Evolutionary conservation across 2,113 vertebrate species (phyloP).

Genomic region (Chitala chitala): DNA sequence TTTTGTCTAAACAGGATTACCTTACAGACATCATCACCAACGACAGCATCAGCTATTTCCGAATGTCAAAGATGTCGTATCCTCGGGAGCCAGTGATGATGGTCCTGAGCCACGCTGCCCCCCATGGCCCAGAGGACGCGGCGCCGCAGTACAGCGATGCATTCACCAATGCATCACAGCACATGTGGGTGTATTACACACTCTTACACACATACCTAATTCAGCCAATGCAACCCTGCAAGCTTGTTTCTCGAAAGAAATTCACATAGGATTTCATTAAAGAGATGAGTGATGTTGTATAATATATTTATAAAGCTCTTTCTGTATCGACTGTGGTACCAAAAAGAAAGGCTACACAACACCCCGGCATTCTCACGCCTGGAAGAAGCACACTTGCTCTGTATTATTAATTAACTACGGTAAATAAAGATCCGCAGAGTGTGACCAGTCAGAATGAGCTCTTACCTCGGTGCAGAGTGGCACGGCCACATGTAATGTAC

Average conservation of each 20-base stretch:
- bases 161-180: conserved; percentile 91
- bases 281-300: not conserved
- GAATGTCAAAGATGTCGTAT: conserved; percentile 88
- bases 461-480: no score
- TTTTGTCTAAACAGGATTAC: conserved; percentile 76
- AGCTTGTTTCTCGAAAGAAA: not conserved
- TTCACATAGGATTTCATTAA: not conserved
- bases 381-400: no score
- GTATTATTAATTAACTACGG: no score
- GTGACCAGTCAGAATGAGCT: no score
- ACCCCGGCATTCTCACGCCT: no score
- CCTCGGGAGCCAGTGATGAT: conserved; percentile 88
- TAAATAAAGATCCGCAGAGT: no score
- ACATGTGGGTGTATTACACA: conserved; percentile 79
- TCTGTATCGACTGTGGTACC: no score
- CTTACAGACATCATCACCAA: conserved; percentile 95
- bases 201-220: not conserved
- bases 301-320: not conserved
- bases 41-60: conserved; percentile 91
- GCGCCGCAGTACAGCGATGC: conserved; percentile 87
- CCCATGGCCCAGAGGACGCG: conserved; percentile 91
- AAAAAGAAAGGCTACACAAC: no score
- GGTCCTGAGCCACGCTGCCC: conserved; percentile 92
- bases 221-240: not conserved
- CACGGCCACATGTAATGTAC: no score